A percentile compares a stretch with the other conserved stretches of the same genome.
Evolutionary conservation across 2,888 invertebrate species (phyloP).

Genomic region (Parnassius glacialis): DNA sequence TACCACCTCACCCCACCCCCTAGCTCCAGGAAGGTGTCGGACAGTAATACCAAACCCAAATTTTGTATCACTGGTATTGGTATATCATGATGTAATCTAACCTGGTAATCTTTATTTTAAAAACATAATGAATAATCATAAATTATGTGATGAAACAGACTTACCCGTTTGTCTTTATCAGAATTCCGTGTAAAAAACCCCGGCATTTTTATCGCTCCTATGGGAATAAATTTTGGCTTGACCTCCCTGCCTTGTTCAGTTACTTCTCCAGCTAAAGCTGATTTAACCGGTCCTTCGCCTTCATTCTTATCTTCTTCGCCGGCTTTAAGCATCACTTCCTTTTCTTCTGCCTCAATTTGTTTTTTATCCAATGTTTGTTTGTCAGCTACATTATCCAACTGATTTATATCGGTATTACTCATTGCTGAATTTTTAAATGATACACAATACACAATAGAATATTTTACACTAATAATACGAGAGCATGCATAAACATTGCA

Average conservation of each 20-base stretch:
- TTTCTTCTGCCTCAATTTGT: conserved; percentile 84
- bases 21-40: too few species aligned
- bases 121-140: too few species aligned
- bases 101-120: too few species aligned
- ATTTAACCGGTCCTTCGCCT: conserved; percentile 70
- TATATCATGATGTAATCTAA: too few species aligned
- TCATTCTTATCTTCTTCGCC: conserved; percentile 74
- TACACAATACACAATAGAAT: conserved; percentile 21
- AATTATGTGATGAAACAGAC: too few species aligned
- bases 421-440: conserved; percentile 39
- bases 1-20: too few species aligned
- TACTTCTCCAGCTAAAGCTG: conserved; percentile 77
- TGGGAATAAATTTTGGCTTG: conserved; percentile 90
- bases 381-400: conserved; percentile 62
- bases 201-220: conserved; percentile 93
- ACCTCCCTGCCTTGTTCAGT: conserved; percentile 87
- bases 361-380: conserved; percentile 82
- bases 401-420: conserved; percentile 66
- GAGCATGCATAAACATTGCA: conserved; percentile 1
- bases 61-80: too few species aligned
- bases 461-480: conserved; percentile 13
- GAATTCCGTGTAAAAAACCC: conserved; percentile 90
- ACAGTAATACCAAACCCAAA: too few species aligned
- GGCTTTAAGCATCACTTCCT: conserved; percentile 81
- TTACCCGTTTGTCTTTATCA: conserved; percentile 82